Percentiles rank a stretch among this genome's conserved stretches.
These are phyloP conservation scores for Epirrita christyi DNA, from an alignment of 2,888 invertebrate genomes.

Conservation along the genomic window DNA sequence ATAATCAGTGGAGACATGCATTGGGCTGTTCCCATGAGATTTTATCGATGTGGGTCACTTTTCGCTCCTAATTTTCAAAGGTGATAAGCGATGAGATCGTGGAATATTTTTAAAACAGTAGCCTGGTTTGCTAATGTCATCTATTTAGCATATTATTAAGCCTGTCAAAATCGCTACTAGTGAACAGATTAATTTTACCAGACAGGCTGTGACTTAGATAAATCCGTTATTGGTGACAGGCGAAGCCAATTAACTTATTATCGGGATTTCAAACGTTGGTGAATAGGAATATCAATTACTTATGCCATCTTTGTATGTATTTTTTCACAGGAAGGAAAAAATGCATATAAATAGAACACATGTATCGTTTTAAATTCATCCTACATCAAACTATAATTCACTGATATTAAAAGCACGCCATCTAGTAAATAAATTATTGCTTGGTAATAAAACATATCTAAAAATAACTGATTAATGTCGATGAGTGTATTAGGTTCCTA, in stretches of 20 bases:
- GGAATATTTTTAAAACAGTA: background rate
- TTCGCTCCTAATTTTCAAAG: constrained; percentile 20
- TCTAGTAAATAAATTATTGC: too few relatives aligned
- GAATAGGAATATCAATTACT: constrained; percentile 5
- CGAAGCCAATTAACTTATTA: constrained; percentile 20
- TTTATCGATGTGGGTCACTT: constrained; percentile 34
- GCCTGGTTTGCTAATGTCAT: constrained; percentile 12
- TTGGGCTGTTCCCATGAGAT: constrained; percentile 36
- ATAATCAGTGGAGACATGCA: constrained; percentile 30
- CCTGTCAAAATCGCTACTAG: constrained; percentile 8
- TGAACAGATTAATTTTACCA: constrained; percentile 11
- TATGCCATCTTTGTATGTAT: background rate
- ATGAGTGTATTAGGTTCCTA: constrained; percentile 20
- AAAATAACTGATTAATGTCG: constrained; percentile 12
- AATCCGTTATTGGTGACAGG: constrained; percentile 25
- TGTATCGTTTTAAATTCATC: background rate
- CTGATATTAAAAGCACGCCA: too few relatives aligned
- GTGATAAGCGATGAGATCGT: constrained; percentile 17
- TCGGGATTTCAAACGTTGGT: constrained; percentile 6
- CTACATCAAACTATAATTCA: too few relatives aligned
- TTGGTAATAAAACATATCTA: constrained; percentile 6
- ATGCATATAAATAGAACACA: background rate
- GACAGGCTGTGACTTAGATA: constrained; percentile 9
- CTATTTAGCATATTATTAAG: constrained; percentile 18
- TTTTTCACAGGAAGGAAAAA: too few relatives aligned